Conservation (phyloP, 2,797 vertebrate species). For the Leptatherina wallacei region DNA sequence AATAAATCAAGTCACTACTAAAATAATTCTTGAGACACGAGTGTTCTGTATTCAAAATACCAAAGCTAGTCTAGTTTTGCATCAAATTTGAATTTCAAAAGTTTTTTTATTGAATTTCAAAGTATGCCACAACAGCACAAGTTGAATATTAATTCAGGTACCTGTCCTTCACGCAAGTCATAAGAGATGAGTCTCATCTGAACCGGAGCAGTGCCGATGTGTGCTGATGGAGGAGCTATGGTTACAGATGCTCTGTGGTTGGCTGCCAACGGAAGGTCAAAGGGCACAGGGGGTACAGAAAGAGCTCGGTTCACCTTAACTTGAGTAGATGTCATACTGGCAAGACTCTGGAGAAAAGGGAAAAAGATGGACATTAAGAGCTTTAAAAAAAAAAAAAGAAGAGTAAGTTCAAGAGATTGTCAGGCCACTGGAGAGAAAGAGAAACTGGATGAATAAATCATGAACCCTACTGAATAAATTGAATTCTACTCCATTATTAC, state of each 20-base stretch:
- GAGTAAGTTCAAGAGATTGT: slow-evolving; percentile 49
- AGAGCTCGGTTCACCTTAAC: slow-evolving; percentile 90
- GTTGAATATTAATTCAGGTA: slow-evolving; percentile 59
- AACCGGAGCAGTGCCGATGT: slow-evolving; percentile 85
- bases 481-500: slow-evolving; percentile 69
- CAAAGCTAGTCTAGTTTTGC: neutral
- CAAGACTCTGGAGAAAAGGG: slow-evolving; percentile 83
- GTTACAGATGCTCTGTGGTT: slow-evolving; percentile 83
- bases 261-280: slow-evolving; percentile 86
- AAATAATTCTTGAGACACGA: neutral
- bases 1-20: neutral
- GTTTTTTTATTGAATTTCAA: slow-evolving; percentile 12
- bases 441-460: slow-evolving; percentile 70
- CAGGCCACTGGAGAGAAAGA: slow-evolving; percentile 57
- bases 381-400: neutral
- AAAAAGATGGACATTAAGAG: neutral
- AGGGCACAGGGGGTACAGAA: slow-evolving; percentile 85
- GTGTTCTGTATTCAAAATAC: neutral
- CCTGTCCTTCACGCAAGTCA: slow-evolving; percentile 92
- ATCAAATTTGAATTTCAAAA: slow-evolving; percentile 3
- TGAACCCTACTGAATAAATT: slow-evolving; percentile 67
- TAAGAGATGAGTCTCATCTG: slow-evolving; percentile 91
- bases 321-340: slow-evolving; percentile 87
- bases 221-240: slow-evolving; percentile 87
- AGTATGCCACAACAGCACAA: slow-evolving; percentile 9